Evolutionary conservation across 1,140 invertebrate genomes (phyloP), one percentile per base, ranked within the genome.

Genomic region (Palaemon carinicauda): DNA sequence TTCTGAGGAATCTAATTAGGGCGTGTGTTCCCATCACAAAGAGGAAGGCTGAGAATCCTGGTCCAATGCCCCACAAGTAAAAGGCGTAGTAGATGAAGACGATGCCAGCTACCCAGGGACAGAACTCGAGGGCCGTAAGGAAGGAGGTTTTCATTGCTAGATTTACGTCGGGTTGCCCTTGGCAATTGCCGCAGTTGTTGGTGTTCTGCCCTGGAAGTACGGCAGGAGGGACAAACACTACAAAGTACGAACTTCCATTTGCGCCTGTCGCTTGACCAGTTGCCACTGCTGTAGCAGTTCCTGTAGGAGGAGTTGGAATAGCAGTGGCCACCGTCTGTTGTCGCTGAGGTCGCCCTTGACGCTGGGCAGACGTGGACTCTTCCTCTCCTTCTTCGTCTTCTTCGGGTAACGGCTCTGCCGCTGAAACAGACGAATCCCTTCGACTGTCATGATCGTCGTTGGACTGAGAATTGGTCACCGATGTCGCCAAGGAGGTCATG

Each of bases 71-170:
- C 84, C 84, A 86, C 84, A 77, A 80, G 60, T 50, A 53, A 65
- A 80, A 86, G 17, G 56, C 73, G 65, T 86, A 86, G 77, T 86
- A 86, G 77, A 86, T 86, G 65, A 80, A 56, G 21, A 86, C 51
- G 27, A 86, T 73, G 9, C 84, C 77, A 27, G 77, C 84, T 5
- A 86, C 19, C 84, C 77, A 80, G 5, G 77, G 84, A 52, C 24
- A 80, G 51, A 86, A 74, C 51, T 86, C 84, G 21, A 60, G 73
- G 17, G 50, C 19, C 9, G 60, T 86, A 15, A 71, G 3, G 12
- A 86, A 51, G 21, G 53, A 17, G 21, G 17, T 7, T 29, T 33
- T 15, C 24, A 86, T 29, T 15, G 65, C 27, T 14, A 60, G 19
- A 14, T 53, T 15, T 9, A 79, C 1, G 1, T 27, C 4, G 17